Evolutionary conservation across 1,140 invertebrate genomes (phyloP).

Genomic region (Phthorimaea operculella): DNA sequence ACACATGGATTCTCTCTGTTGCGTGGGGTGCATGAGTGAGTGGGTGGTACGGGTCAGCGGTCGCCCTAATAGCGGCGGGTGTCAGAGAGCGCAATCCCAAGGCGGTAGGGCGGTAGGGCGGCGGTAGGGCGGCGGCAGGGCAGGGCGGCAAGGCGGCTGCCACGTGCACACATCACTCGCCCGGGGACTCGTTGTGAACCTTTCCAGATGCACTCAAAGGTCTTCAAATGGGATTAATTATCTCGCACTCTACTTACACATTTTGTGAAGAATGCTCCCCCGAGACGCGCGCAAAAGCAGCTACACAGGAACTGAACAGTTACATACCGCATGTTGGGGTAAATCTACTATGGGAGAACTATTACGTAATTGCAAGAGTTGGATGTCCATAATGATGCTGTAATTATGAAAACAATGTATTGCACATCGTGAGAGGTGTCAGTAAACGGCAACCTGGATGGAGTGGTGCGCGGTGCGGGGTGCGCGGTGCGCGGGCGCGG

Average conservation of each 20-base stretch:
- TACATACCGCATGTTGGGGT: background rate
- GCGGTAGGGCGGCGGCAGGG: background rate
- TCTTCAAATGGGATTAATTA: background rate
- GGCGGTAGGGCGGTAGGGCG: background rate
- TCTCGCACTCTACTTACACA: background rate
- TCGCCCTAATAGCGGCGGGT: constrained; percentile 37
- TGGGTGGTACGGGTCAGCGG: constrained; percentile 44
- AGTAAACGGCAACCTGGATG: constrained; percentile 20
- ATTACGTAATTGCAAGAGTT: background rate
- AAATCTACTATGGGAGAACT: background rate
- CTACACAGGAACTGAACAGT: too few relatives aligned
- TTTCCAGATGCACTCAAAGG: background rate
- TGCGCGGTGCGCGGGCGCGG: constrained; percentile 16
- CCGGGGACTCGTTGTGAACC: background rate
- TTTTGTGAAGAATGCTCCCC: background rate
- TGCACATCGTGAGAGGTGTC: constrained; percentile 25
- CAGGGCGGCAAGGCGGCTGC: constrained; percentile 12
- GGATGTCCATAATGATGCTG: constrained; percentile 5
- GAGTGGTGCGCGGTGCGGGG: constrained; percentile 7
- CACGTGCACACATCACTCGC: background rate
- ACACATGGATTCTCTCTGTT: constrained; percentile 11
- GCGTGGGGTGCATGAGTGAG: constrained; percentile 26
- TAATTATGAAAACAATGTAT: constrained; percentile 20
- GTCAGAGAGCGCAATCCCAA: constrained; percentile 23
- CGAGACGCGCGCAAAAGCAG: too few relatives aligned